phyloP scores from a whole-genome alignment of 2,888 invertebrate genomes.

The Brenthis daphne region DNA sequence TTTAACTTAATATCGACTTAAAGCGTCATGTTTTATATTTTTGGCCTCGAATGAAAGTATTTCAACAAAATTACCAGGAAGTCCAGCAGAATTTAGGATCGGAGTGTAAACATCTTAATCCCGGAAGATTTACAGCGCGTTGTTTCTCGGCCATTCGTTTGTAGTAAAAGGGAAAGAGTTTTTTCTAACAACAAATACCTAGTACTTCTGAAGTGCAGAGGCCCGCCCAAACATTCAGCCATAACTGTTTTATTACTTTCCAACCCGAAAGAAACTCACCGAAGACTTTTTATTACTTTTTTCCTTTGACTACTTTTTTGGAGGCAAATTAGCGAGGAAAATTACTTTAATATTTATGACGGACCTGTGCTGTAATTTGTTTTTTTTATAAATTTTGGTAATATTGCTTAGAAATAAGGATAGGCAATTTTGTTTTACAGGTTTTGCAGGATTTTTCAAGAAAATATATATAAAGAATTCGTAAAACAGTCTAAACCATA shows the following conservation, averaged over 20 bases:
- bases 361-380: slow-evolving; percentile 6
- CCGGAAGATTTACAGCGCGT: slow-evolving; percentile 46
- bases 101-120: slow-evolving; percentile 41
- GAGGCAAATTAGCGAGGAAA: slow-evolving; percentile 21
- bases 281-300: slow-evolving; percentile 46
- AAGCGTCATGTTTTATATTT: slow-evolving; percentile 11
- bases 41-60: slow-evolving; percentile 13
- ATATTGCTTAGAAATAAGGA: slow-evolving; percentile 1
- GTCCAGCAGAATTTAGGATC: slow-evolving; percentile 32
- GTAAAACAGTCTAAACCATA: too few relatives aligned
- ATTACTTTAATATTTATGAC: slow-evolving; percentile 21
- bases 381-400: slow-evolving; percentile 5
- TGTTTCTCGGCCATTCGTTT: slow-evolving; percentile 45
- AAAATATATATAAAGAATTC: too few relatives aligned
- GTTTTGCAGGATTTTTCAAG: too few relatives aligned
- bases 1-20: not conserved
- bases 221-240: slow-evolving; percentile 54
- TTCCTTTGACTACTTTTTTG: slow-evolving; percentile 39
- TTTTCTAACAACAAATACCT: slow-evolving; percentile 45
- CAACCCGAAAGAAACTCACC: slow-evolving; percentile 56
- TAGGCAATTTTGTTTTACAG: not conserved
- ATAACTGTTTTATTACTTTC: slow-evolving; percentile 69
- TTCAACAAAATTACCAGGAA: slow-evolving; percentile 30
- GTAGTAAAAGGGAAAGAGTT: slow-evolving; percentile 44
- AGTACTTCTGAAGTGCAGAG: slow-evolving; percentile 44